Percentiles rank a stretch among this genome's conserved stretches.
Conservation (phyloP, 2,888 invertebrate species). For the Ceraclea dissimilis region DNA sequence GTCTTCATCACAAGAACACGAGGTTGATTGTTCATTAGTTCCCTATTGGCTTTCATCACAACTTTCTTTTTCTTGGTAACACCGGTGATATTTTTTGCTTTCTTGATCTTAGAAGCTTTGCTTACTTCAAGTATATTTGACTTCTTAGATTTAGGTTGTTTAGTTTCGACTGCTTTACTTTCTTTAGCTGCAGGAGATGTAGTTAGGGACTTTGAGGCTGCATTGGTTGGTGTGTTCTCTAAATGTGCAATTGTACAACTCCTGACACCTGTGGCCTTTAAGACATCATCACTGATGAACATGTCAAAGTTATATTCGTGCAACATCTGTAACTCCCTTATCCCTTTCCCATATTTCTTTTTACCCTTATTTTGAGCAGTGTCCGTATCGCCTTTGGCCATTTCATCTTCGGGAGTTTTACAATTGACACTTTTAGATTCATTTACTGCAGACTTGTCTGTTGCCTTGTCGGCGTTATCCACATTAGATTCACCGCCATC, state of each 20-base stretch:
- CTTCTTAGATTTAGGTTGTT: neutral
- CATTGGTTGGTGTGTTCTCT: neutral
- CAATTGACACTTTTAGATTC: neutral
- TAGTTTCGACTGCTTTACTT: neutral
- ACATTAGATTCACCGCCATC: no score
- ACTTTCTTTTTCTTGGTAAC: neutral
- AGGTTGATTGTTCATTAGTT: neutral
- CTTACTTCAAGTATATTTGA: neutral
- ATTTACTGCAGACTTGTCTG: neutral
- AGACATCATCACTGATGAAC: constrained; percentile 57
- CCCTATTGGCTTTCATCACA: neutral
- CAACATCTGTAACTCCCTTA: constrained; percentile 53
- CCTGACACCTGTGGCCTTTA: constrained; percentile 55
- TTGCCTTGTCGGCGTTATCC: neutral
- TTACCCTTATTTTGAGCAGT: constrained; percentile 28
- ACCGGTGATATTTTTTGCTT: neutral
- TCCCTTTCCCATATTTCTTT: constrained; percentile 30
- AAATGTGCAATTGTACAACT: constrained; percentile 53
- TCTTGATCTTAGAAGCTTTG: constrained; percentile 2
- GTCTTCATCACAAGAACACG: constrained; percentile 8
- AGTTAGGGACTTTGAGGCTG: no score
- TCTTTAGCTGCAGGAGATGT: neutral
- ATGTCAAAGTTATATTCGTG: constrained; percentile 65
- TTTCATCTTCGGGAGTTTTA: neutral
- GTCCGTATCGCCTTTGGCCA: neutral